These are phyloP conservation scores for Tyrophagus putrescentiae DNA, from an alignment of 1,140 invertebrate species.

Conservation along the genomic window DNA sequence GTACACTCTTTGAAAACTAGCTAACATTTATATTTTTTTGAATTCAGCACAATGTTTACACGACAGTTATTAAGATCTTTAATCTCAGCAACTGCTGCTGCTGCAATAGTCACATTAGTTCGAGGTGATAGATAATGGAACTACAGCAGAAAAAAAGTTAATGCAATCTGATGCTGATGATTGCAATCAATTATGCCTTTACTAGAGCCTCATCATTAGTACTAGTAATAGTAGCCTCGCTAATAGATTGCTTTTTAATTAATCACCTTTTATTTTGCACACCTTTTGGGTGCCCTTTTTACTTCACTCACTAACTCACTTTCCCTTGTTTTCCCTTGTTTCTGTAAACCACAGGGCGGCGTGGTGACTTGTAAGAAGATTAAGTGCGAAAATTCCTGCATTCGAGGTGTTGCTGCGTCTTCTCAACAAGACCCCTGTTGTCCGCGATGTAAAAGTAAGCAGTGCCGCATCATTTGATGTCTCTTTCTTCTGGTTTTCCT, in stretches of 20 bases:
- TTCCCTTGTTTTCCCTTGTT: not conserved
- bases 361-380: conserved; percentile 59
- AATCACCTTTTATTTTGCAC: conserved; percentile 8
- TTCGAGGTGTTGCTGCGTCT: conserved; percentile 66
- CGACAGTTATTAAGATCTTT: too few species aligned
- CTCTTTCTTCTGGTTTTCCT: too few species aligned
- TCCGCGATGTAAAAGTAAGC: conserved; percentile 67
- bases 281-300: conserved; percentile 1
- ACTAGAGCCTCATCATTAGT: not conserved
- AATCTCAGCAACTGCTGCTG: too few species aligned
- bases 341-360: conserved; percentile 46
- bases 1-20: too few species aligned
- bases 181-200: conserved; percentile 3
- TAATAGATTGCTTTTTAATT: conserved; percentile 13
- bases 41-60: too few species aligned
- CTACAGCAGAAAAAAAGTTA: too few species aligned
- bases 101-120: not conserved
- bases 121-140: too few species aligned
- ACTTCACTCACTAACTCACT: conserved; percentile 1
- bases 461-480: conserved; percentile 1
- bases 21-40: too few species aligned
- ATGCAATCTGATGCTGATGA: too few species aligned
- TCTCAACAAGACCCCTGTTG: conserved; percentile 63
- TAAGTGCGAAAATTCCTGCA: conserved; percentile 56
- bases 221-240: not conserved